Base-by-base conservation (phyloP, 23 tunicate genomes). In the Trididemnum miniatum region DNA sequence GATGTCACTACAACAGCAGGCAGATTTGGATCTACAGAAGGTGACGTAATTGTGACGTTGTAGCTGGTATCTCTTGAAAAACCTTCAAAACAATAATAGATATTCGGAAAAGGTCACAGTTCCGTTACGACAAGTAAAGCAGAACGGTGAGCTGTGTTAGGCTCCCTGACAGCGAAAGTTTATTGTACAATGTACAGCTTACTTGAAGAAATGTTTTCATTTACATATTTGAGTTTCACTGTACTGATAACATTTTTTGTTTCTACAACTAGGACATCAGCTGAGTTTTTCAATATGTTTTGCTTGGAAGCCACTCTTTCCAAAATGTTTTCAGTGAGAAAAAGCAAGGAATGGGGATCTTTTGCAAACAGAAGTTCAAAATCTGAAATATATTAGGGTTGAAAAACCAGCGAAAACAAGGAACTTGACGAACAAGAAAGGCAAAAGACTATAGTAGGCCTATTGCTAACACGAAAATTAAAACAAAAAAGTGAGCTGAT, bases 261-360 rank as follows among this genome's bases (percentile, higher is more conserved):
- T 36, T 54, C 64, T 2, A 88, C 72, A 30, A 62, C 76, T 28
- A 86, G 26, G 1, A 35, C 26, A 5, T 65, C 26, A 20, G 34
- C 28, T 18, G 12, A 65, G n/a, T 50, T 38, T 33, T 62, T 51
- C 76, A 51, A 65, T 2, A 54, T 40, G 49, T 50, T 35, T 22
- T 39, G 29, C 3, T 31, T 38, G 20, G 83, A 59, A 18, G 79
- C 26, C 0, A 83, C 80, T 54, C 74, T 65, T 38, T 79, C 49
- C 18, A 89, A 76, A 40, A 83, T 85, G 2, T 77, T 83, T 51
- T 89, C 94, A 9, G 86, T 72, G 0, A 83, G 59, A 65, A 89
- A 63, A 1, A 89, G 77, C 28, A 89, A 30, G 5, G 80, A 76
- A 12, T 78, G 80, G n/a, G 90, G 90, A 79, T 79, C n/a, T n/a